Percentiles rank a stretch among this genome's conserved stretches.
Conservation (phyloP, 2,797 vertebrate genomes). For the Darevskia nairensis region DNA sequence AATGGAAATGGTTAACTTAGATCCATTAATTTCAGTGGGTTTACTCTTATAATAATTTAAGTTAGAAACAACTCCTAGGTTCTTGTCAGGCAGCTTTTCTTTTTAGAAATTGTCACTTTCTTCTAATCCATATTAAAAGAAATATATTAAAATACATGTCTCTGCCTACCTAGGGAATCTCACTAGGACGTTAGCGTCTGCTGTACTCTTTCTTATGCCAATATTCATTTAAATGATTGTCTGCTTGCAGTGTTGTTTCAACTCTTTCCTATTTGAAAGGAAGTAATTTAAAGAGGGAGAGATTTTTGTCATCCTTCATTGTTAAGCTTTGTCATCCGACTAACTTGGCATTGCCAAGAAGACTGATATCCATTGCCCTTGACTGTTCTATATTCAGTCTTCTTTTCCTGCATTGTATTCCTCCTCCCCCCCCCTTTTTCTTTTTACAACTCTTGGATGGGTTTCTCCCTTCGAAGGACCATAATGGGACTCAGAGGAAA, state of each 20-base stretch:
- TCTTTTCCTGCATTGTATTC: constrained; percentile 45
- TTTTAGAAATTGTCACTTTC: background rate
- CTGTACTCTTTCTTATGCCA: background rate
- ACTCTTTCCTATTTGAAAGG: constrained; percentile 31
- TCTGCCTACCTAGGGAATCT: background rate
- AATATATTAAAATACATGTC: background rate
- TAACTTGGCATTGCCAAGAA: background rate
- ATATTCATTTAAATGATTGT: constrained; percentile 24
- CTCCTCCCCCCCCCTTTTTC: too few species aligned
- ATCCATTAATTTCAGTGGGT: too few species aligned
- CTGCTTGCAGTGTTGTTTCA: constrained; percentile 30
- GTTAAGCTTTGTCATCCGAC: constrained; percentile 12
- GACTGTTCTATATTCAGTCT: background rate
- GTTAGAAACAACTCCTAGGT: too few species aligned
- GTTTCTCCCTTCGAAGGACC: constrained; percentile 38
- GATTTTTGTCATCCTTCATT: constrained; percentile 15
- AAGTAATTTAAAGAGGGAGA: constrained; percentile 41
- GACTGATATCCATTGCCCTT: constrained; percentile 26
- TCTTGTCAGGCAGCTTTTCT: background rate
- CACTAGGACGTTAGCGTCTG: background rate
- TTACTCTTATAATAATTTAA: too few species aligned
- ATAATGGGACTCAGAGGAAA: constrained; percentile 14
- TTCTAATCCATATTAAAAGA: background rate
- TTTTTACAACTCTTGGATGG: constrained; percentile 21
- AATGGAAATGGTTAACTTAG: too few species aligned